Conservation (phyloP, 1,140 invertebrate genomes). For the Armadillidium nasatum region DNA sequence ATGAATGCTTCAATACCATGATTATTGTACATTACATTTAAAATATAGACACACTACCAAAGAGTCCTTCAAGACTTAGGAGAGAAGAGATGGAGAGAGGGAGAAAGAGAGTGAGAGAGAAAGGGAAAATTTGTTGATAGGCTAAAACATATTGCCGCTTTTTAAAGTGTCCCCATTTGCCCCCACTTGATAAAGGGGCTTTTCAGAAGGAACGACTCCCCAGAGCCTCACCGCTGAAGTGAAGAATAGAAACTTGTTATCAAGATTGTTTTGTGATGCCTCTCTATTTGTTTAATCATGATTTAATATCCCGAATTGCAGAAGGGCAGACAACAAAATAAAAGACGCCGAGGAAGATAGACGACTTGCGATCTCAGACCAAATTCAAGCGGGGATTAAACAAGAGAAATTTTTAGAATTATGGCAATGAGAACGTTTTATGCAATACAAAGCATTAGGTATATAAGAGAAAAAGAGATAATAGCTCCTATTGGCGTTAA, state of each 20-base stretch:
- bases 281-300: conserved; percentile 43
- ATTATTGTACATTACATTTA: too few species aligned
- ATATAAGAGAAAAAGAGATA: too few species aligned
- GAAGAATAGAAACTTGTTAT: conserved; percentile 39
- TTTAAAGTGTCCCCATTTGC: background rate
- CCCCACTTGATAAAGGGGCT: background rate
- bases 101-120: background rate
- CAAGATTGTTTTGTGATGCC: conserved; percentile 42
- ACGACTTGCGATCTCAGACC: background rate
- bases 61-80: too few species aligned
- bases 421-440: too few species aligned
- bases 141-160: background rate
- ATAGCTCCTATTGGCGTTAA: too few species aligned
- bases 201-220: conserved; percentile 11
- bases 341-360: background rate
- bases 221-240: conserved; percentile 10
- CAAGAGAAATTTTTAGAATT: background rate
- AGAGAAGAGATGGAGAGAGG: too few species aligned
- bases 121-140: background rate
- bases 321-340: conserved; percentile 18
- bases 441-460: too few species aligned
- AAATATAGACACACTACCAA: too few species aligned
- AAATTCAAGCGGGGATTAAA: background rate
- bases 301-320: conserved; percentile 42
- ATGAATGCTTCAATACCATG: too few species aligned